Evolutionary conservation across 2,888 invertebrate species (phyloP).

Genomic region (Rhamphomyia laevipes): DNA sequence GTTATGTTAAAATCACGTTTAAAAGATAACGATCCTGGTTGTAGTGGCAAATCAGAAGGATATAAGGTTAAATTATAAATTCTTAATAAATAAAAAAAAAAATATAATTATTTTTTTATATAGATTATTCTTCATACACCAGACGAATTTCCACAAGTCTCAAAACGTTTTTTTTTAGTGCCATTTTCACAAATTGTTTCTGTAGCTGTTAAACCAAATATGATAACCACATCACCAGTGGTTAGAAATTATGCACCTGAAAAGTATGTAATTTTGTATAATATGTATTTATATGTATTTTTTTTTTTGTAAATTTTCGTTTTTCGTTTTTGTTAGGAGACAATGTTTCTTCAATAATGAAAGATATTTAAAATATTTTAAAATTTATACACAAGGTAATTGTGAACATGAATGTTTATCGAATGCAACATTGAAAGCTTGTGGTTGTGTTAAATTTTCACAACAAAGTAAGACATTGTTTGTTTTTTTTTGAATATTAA

Average conservation of each 20-base stretch:
- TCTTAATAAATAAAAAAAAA: too few species aligned
- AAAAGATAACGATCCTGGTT: constrained; percentile 1
- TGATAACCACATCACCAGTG: constrained; percentile 54
- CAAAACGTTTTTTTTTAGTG: constrained; percentile 49
- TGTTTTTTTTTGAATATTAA: constrained; percentile 16
- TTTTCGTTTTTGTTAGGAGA: constrained; percentile 30
- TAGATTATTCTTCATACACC: constrained; percentile 52
- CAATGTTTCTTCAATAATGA: constrained; percentile 57
- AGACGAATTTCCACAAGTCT: constrained; percentile 48
- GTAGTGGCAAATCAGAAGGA: constrained; percentile 22
- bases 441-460: constrained; percentile 59
- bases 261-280: constrained; percentile 16
- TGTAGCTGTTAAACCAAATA: constrained; percentile 51
- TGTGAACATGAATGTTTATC: constrained; percentile 60
- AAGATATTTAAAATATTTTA: constrained; percentile 49
- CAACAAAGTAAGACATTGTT: not conserved
- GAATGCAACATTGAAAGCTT: constrained; percentile 49
- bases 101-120: constrained; percentile 11
- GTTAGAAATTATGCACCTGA: constrained; percentile 43
- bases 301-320: too few species aligned
- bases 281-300: too few species aligned
- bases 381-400: constrained; percentile 58
- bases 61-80: constrained; percentile 12
- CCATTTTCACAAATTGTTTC: constrained; percentile 52
- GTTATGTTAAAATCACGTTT: not conserved